Conservation (phyloP, 2,888 invertebrate genomes). For the Nomada flava region DNA sequence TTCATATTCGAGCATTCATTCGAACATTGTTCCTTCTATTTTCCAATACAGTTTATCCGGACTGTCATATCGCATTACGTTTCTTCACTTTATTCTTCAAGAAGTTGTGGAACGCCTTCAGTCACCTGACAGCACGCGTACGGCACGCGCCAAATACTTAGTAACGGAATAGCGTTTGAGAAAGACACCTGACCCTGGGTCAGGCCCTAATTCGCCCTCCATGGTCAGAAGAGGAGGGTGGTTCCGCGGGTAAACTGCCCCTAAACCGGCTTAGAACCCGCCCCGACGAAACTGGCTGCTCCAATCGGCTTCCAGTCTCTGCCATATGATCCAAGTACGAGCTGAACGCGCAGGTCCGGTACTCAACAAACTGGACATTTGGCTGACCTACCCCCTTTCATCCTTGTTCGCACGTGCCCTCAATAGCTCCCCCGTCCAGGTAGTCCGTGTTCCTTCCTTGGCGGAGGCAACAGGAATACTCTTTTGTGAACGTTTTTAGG, state of each 20-base stretch:
- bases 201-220: slow-evolving; percentile 59
- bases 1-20: background rate
- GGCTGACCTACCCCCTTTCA: slow-evolving; percentile 58
- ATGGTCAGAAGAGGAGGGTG: slow-evolving; percentile 70
- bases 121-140: slow-evolving; percentile 63
- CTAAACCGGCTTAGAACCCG: slow-evolving; percentile 84
- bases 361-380: slow-evolving; percentile 67
- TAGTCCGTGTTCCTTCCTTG: background rate
- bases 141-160: slow-evolving; percentile 67
- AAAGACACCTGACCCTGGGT: slow-evolving; percentile 74
- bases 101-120: slow-evolving; percentile 5
- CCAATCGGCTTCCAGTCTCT: slow-evolving; percentile 78
- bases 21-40: too few relatives aligned
- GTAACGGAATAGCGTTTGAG: slow-evolving; percentile 43
- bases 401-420: slow-evolving; percentile 46
- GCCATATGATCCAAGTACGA: slow-evolving; percentile 76
- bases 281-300: slow-evolving; percentile 77
- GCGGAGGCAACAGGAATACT: too few relatives aligned
- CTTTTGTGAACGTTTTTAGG: background rate
- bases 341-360: slow-evolving; percentile 80
- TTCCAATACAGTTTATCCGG: too few relatives aligned
- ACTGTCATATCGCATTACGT: too few relatives aligned
- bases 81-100: background rate
- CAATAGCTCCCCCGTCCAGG: slow-evolving; percentile 28
- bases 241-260: slow-evolving; percentile 77